These are phyloP conservation scores for Hylaea fasciaria DNA, from an alignment of 2,888 invertebrate species.

Conservation along the genomic window DNA sequence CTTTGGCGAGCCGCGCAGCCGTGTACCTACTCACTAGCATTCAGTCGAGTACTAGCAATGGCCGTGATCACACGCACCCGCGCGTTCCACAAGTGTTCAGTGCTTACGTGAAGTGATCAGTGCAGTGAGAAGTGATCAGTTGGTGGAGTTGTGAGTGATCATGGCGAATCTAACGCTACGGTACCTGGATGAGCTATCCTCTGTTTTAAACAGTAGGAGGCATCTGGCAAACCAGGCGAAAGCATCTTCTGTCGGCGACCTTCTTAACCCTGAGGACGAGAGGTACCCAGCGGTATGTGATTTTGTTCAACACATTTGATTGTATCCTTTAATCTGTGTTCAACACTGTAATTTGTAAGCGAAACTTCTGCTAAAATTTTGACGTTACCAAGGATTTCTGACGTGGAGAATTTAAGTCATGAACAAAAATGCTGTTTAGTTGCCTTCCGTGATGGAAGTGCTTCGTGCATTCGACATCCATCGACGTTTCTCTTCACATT, in stretches of 20 bases:
- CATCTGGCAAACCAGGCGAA: conserved; percentile 65
- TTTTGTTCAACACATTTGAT: conserved; percentile 8
- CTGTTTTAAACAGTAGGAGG: conserved; percentile 76
- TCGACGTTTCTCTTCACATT: conserved; percentile 6
- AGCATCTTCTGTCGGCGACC: conserved; percentile 81
- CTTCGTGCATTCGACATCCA: conserved; percentile 2
- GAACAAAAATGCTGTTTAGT: neutral
- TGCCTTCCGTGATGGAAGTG: neutral
- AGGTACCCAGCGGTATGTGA: conserved; percentile 67
- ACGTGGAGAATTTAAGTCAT: conserved; percentile 1
- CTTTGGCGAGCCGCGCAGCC: conserved; percentile 24
- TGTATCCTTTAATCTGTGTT: no score
- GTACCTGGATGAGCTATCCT: conserved; percentile 82
- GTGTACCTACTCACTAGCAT: neutral
- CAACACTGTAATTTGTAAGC: conserved; percentile 19
- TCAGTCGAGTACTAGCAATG: conserved; percentile 26
- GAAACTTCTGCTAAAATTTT: conserved; percentile 9
- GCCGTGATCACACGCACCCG: conserved; percentile 2
- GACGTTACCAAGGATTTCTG: conserved; percentile 9
- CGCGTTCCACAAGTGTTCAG: neutral
- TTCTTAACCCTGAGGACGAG: conserved; percentile 77
- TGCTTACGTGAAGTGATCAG: conserved; percentile 36
- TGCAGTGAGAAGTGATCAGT: conserved; percentile 53
- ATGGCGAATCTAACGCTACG: conserved; percentile 80
- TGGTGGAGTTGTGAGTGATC: conserved; percentile 38